phyloP scores from a whole-genome alignment of 2,888 invertebrate genomes.

The Nephrotoma appendiculata region DNA sequence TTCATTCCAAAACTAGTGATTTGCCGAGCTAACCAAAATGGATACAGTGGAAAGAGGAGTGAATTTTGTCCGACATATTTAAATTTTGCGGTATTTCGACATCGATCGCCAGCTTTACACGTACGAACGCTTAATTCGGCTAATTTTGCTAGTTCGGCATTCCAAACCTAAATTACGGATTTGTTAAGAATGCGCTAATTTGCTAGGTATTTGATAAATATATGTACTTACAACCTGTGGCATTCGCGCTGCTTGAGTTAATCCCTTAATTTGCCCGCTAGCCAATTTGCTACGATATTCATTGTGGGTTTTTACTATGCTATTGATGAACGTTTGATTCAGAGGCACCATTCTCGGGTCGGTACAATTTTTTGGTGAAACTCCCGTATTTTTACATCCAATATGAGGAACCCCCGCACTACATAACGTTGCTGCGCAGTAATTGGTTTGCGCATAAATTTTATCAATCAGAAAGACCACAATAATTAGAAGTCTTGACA shows the following conservation, averaged over 20 bases:
- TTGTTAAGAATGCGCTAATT: neutral
- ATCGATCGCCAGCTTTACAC: neutral
- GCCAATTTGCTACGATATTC: neutral
- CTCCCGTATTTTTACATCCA: neutral
- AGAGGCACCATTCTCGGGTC: neutral
- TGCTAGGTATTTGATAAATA: neutral
- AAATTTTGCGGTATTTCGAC: neutral
- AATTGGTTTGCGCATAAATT: neutral
- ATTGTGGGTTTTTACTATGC: neutral
- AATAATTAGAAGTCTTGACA: neutral
- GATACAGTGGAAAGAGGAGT: neutral
- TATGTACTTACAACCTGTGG: neutral
- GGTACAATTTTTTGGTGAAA: neutral
- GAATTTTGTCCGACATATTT: neutral
- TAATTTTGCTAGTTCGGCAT: neutral
- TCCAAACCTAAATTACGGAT: neutral
- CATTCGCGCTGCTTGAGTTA: neutral
- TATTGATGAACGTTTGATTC: neutral
- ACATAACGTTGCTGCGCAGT: neutral
- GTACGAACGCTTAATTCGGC: neutral
- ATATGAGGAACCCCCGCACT: neutral
- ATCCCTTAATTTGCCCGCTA: neutral
- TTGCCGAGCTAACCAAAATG: neutral
- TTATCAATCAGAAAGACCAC: neutral
- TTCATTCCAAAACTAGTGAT: neutral